Percentiles rank a stretch among this genome's conserved stretches.
Evolutionary conservation across 2,113 vertebrate genomes (phyloP).

Genomic region (Bungarus multicinctus): DNA sequence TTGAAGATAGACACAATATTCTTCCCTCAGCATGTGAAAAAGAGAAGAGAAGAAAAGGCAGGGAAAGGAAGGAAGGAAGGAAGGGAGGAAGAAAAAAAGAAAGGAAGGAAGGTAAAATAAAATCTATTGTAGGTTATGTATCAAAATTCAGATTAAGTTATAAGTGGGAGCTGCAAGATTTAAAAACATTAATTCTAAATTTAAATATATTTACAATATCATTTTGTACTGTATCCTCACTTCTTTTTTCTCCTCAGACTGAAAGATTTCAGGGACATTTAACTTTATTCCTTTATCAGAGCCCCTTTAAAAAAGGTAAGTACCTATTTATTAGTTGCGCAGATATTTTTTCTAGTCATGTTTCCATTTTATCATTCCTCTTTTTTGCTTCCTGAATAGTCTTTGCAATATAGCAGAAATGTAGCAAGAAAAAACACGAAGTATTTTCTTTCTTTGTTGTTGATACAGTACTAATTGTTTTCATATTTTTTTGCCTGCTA

Average conservation of each 20-base stretch:
- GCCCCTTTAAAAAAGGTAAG: neutral
- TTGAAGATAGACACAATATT: neutral
- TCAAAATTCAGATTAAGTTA: neutral
- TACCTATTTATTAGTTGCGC: neutral
- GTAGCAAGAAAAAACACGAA: neutral
- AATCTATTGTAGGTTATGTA: neutral
- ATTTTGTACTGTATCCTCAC: neutral
- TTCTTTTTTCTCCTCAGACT: neutral
- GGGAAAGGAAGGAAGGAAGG: neutral
- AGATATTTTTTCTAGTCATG: neutral
- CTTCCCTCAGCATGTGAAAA: neutral
- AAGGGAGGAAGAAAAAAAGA: too few species aligned
- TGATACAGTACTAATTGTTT: neutral
- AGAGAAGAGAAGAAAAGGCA: neutral
- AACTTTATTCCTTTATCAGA: neutral
- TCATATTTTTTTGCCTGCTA: slow-evolving; percentile 11
- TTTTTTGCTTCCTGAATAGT: neutral
- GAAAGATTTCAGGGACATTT: neutral
- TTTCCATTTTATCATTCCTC: neutral
- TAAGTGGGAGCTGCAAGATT: neutral
- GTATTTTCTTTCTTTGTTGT: neutral
- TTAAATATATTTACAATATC: neutral
- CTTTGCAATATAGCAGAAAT: neutral
- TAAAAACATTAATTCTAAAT: neutral
- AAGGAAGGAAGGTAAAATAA: neutral